phyloP scores from a whole-genome alignment of 2,888 invertebrate species.

The Oxyteleia sp. region DNA sequence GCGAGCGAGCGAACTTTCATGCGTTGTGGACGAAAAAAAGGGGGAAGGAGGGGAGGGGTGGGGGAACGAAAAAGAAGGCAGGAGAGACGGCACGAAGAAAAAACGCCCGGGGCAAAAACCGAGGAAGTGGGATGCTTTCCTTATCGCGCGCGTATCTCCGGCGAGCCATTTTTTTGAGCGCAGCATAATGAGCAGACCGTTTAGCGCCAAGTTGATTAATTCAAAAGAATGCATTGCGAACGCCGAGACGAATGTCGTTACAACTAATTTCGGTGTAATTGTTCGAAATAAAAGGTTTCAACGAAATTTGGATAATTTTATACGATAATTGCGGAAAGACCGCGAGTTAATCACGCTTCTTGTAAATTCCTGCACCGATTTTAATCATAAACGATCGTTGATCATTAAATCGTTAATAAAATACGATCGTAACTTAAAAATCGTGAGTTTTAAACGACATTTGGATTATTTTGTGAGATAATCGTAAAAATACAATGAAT shows the following conservation, averaged over 20 bases:
- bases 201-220: slow-evolving; percentile 73
- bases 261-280: slow-evolving; percentile 64
- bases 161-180: slow-evolving; percentile 59
- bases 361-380: too few species aligned
- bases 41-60: neutral
- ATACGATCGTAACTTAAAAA: too few species aligned
- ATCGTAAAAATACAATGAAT: too few species aligned
- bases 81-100: slow-evolving; percentile 17
- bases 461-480: too few species aligned
- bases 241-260: slow-evolving; percentile 60
- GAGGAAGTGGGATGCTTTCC: slow-evolving; percentile 50
- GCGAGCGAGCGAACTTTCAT: slow-evolving; percentile 41
- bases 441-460: too few species aligned
- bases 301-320: slow-evolving; percentile 29
- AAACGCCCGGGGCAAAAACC: slow-evolving; percentile 39
- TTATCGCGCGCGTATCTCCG: slow-evolving; percentile 69
- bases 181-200: slow-evolving; percentile 68
- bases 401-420: too few species aligned
- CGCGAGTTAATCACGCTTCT: too few species aligned
- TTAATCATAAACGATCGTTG: too few species aligned
- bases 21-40: slow-evolving; percentile 21
- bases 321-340: too few species aligned
- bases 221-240: slow-evolving; percentile 58
- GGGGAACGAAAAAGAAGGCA: slow-evolving; percentile 32
- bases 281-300: slow-evolving; percentile 25